Evolutionary conservation across 1,140 invertebrate species (phyloP), one percentile per base, ranked within the genome.

Genomic region (Penaeus vannamei): DNA sequence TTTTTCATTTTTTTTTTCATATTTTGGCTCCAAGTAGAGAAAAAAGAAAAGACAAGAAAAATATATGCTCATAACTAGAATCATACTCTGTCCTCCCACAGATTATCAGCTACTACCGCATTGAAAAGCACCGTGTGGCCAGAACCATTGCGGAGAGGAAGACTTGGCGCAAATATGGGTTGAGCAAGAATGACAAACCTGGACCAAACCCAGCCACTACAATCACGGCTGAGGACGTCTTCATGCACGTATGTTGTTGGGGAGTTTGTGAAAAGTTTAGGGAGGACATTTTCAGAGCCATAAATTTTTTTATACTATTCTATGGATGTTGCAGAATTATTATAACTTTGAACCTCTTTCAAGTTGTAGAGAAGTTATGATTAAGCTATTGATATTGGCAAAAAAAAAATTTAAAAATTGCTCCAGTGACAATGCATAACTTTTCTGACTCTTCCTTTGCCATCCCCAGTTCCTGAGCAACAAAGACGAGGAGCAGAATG

Each of bases 191-290:
- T 92, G 98, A 99, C 92, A 97, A 97, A 91, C 97, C 97, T 12
- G 98, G 98, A 2, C 98, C 98, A 1, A 98, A 99, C 93, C 97
- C 98, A 36, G 96, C 98, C 0, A 99, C 98, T 0, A 99, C 99
- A 5, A 96, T 98, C 92, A 96, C 98, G 4, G 96, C 96, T 90
- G 99, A 99, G 95, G 98, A 99, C 94, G 97, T 99, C 12, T 97
- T 96, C 91, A 98, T 99, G 97, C 97, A 95, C 91, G 90, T 91
- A 86, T 23, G 86, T 77, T 17, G 17, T 53, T 53, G 53, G 53
- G 17, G 53, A 53, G 53, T 53, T 53, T 53, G 53, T 14, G 1
- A 1, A 53, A 17, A 53, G 8, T 1, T 53, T 1, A 14, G 53
- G 53, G 53, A 53, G 10, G 53, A 84, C 61, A 2, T 20, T 19